These are phyloP conservation scores for Haliclystus octoradiatus DNA, from an alignment of 30 jellyfish, hydroid and myxozoan species.

Conservation along the genomic window DNA sequence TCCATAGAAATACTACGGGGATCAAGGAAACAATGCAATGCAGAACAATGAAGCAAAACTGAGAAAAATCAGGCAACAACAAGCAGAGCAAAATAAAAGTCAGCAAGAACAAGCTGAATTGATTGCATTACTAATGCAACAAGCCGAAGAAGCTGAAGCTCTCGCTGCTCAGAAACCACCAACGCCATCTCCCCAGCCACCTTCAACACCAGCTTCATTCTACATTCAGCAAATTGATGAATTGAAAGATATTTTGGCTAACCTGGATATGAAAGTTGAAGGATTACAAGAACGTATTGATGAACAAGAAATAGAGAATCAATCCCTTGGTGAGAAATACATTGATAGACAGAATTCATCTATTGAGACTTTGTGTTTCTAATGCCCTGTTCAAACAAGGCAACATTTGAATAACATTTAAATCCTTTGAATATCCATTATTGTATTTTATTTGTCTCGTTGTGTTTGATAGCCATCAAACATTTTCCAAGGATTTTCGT, in stretches of 20 bases:
- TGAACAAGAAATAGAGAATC: constrained; percentile 37
- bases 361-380: too few species aligned
- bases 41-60: constrained; percentile 7
- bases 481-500: too few species aligned
- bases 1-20: constrained; percentile 28
- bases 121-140: constrained; percentile 59
- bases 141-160: constrained; percentile 38
- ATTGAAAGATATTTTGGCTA: constrained; percentile 41
- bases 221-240: constrained; percentile 50
- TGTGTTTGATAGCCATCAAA: too few species aligned
- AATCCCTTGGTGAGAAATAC: neutral
- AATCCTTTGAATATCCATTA: too few species aligned
- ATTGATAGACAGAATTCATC: neutral
- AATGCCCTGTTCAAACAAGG: too few species aligned
- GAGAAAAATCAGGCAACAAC: constrained; percentile 19
- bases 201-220: neutral
- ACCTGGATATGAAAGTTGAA: constrained; percentile 44
- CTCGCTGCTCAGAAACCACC: constrained; percentile 3
- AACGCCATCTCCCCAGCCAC: constrained; percentile 5
- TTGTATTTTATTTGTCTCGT: too few species aligned
- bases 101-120: constrained; percentile 65
- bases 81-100: constrained; percentile 26
- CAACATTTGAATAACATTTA: too few species aligned
- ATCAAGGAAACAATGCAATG: constrained; percentile 8
- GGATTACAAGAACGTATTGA: constrained; percentile 44